Base-by-base conservation (phyloP, 2,113 vertebrate species). In the Gadus chalcogrammus region DNA sequence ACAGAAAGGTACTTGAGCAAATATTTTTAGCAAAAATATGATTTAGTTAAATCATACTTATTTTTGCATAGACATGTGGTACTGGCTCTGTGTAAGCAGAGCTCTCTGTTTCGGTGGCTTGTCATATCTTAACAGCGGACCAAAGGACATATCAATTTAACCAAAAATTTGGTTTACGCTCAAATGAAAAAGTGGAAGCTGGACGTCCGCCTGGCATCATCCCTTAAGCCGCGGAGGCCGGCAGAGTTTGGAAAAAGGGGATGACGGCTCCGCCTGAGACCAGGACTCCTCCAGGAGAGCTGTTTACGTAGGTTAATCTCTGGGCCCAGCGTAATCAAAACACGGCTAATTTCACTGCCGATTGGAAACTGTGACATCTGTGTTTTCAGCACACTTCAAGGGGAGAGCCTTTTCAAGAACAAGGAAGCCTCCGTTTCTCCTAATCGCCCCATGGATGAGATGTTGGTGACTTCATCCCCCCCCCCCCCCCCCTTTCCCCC, bases 221-320 rank as follows among this genome's bases (percentile, higher is more conserved):
- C 68, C 24, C 79, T 17, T 89, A 85, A 88, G 83, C 86, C 79
- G 7, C 5, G 48, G 74, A 82, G 82, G 70, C 80, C 82, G 27
- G 58, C 58, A 0, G 67, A 85, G 74, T 82, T 85, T 77, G 81
- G 77, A 76, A 69, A 73, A 74, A 81, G 55, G 68, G 74, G 82
- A 81, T 65, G 76, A 77, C 72, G 77, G 72, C 79, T 78, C 71
- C 64, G 81, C 74, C 79, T 80, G 72, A 81, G 82, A 87, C 68
- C 77, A 84, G 88, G 85, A 87, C 84, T 78, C 83, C 59, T 74
- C 76, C 59, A 77, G 27, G 75, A 73, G 80, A 64, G 68, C 71
- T 90, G 88, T 90, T 91, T 91, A 88, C 24, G 67, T 65, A 74
- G 69, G 84, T 84, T 84, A 87, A 89, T 85, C 88, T 82, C 75